Evolutionary conservation across 2,113 vertebrate genomes (phyloP).

Genomic region (Eclectus roratus): DNA sequence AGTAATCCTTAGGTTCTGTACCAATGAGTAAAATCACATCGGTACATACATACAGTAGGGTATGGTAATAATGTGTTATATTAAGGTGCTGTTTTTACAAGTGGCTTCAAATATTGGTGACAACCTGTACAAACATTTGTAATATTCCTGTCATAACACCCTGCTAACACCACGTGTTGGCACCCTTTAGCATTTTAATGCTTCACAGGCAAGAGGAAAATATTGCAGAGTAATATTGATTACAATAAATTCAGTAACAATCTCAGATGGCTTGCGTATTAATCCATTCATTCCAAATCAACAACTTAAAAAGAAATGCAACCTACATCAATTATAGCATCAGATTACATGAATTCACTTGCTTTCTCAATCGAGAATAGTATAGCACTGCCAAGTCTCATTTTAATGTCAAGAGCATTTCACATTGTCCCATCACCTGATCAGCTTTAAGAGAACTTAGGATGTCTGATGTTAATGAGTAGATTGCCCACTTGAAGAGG

Average conservation of each 20-base stretch:
- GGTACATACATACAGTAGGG: neutral
- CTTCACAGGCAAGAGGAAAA: neutral
- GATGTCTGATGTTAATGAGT: neutral
- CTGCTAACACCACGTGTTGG: neutral
- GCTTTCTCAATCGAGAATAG: neutral
- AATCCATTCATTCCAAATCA: neutral
- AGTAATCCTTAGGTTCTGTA: neutral
- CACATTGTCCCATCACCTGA: neutral
- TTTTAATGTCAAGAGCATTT: constrained; percentile 12
- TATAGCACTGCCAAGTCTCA: neutral
- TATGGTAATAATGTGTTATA: neutral
- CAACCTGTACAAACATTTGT: constrained; percentile 14
- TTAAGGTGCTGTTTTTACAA: neutral
- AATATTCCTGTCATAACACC: neutral
- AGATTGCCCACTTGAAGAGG: neutral
- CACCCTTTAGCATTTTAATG: neutral
- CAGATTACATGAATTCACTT: neutral
- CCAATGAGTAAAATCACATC: neutral
- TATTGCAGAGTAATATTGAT: neutral
- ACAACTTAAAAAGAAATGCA: neutral
- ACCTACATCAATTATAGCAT: neutral
- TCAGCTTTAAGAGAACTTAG: neutral
- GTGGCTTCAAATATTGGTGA: constrained; percentile 6
- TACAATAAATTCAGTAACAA: neutral
- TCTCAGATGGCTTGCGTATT: neutral